A percentile compares a stretch with the other conserved stretches of the same genome.
These are phyloP conservation scores for Colaptes auratus DNA, from an alignment of 2,113 vertebrate species.

Conservation along the genomic window DNA sequence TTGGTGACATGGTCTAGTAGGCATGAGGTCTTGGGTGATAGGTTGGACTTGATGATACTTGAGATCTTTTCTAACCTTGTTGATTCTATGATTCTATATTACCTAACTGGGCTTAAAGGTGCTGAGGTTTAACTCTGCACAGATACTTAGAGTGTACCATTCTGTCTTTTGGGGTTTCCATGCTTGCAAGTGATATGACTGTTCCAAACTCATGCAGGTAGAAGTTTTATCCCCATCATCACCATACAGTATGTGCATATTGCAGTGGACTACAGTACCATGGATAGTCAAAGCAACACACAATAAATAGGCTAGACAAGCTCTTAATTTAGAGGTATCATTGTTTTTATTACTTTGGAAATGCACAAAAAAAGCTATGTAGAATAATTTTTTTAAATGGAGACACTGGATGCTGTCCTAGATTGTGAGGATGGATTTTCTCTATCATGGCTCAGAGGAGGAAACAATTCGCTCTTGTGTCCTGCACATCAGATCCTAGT, in stretches of 20 bases:
- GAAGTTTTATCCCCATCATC: neutral
- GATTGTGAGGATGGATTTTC: neutral
- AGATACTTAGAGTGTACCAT: neutral
- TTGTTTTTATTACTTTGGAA: neutral
- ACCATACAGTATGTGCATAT: accelerated
- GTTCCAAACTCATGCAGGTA: neutral
- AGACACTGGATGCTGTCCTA: neutral
- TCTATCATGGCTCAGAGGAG: neutral
- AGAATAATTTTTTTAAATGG: neutral
- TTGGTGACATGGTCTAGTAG: no score
- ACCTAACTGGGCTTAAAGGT: neutral
- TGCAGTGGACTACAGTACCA: neutral
- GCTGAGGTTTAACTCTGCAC: neutral
- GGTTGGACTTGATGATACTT: no score
- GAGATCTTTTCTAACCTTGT: no score
- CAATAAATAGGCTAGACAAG: neutral
- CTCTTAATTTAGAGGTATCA: neutral
- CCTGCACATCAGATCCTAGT: neutral
- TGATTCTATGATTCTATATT: neutral
- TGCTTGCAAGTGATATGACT: neutral
- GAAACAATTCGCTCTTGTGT: neutral
- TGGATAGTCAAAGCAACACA: neutral
- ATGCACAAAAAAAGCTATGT: neutral
- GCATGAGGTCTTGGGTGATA: no score
- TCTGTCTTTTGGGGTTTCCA: neutral